These are phyloP conservation scores for Enteromius viviparus DNA, from an alignment of 2,797 vertebrate genomes.

Conservation along the genomic window DNA sequence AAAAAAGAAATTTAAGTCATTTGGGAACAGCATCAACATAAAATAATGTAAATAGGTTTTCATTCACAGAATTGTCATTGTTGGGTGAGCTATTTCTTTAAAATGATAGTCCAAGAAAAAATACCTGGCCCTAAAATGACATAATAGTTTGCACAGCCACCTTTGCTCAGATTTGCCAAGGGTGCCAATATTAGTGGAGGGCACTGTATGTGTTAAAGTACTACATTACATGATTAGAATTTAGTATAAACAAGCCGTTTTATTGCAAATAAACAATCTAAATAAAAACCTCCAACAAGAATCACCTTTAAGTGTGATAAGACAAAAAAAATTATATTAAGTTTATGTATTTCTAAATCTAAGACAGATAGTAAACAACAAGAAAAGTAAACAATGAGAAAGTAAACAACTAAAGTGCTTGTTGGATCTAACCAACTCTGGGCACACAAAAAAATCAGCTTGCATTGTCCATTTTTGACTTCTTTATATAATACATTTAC, in stretches of 20 bases:
- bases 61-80: background rate
- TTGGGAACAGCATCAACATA: background rate
- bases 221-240: background rate
- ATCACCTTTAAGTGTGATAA: background rate
- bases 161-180: too few species aligned
- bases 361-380: constrained; percentile 18
- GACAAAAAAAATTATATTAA: constrained; percentile 21
- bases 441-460: constrained; percentile 16
- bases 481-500: background rate
- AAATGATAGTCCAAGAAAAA: background rate
- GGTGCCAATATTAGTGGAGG: too few species aligned
- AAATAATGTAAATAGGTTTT: background rate
- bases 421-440: constrained; percentile 9
- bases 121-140: background rate
- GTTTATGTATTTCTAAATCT: background rate
- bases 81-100: background rate
- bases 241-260: constrained; percentile 10
- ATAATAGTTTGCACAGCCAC: background rate
- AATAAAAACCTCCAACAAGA: constrained; percentile 19
- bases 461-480: background rate
- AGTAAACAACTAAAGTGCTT: constrained; percentile 44
- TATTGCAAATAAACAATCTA: constrained; percentile 30
- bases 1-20: background rate
- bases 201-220: background rate
- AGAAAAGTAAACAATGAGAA: constrained; percentile 24